Conservation (phyloP, 2,888 invertebrate genomes). For the Rhimphoctona megacephalus region DNA sequence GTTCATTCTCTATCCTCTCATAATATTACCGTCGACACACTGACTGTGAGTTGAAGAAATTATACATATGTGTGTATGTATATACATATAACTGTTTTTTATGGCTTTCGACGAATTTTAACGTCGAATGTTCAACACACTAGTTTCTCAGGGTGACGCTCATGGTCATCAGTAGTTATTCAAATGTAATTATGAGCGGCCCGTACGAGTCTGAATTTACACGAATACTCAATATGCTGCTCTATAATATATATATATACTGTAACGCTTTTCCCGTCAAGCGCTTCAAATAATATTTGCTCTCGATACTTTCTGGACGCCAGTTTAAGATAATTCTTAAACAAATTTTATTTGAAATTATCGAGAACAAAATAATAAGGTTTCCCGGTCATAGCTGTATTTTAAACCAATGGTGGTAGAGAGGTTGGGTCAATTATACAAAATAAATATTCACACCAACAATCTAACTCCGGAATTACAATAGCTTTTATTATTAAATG, state of each 20-base stretch:
- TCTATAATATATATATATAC: neutral
- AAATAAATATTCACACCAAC: too few species aligned
- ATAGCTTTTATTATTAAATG: too few species aligned
- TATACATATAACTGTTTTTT: conserved; percentile 32
- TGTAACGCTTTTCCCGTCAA: too few species aligned
- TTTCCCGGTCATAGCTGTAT: too few species aligned
- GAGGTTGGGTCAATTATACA: too few species aligned
- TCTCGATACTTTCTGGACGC: too few species aligned
- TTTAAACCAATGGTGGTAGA: too few species aligned
- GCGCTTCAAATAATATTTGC: too few species aligned
- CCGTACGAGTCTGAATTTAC: conserved; percentile 19
- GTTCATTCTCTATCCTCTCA: conserved; percentile 31
- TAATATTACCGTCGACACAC: conserved; percentile 12
- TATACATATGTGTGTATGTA: neutral
- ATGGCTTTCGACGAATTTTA: conserved; percentile 44
- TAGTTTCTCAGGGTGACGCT: neutral
- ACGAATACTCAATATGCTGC: conserved; percentile 8
- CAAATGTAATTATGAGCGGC: conserved; percentile 47
- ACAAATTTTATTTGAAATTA: too few species aligned
- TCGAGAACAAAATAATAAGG: too few species aligned
- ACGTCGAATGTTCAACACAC: conserved; percentile 21
- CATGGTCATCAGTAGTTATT: conserved; percentile 28
- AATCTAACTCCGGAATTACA: too few species aligned
- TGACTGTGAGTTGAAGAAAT: conserved; percentile 13
- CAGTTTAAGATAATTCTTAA: too few species aligned